These are phyloP conservation scores for Mastigias papua DNA, from an alignment of 30 jellyfish, hydroid and myxozoan genomes.

Conservation along the genomic window DNA sequence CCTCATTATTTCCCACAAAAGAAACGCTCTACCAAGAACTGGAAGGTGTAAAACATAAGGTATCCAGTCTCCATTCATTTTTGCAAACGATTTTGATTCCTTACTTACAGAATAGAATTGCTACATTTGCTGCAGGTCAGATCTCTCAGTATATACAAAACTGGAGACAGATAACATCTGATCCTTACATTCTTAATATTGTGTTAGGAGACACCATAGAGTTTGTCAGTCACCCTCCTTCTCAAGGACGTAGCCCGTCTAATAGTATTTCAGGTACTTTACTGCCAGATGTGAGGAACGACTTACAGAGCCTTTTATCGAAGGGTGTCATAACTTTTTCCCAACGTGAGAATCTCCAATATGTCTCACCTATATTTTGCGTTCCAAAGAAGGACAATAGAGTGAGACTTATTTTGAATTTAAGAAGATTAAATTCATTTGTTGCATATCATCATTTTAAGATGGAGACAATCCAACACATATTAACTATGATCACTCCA, in stretches of 20 bases:
- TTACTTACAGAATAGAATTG: not conserved
- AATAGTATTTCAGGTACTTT: not conserved
- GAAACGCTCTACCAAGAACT: not conserved
- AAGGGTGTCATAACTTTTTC: not conserved
- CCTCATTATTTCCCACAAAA: not conserved
- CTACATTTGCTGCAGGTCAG: constrained; percentile 12
- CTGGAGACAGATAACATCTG: constrained; percentile 18
- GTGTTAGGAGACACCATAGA: constrained; percentile 25
- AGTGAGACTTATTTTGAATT: constrained; percentile 35
- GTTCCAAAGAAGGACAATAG: constrained; percentile 56
- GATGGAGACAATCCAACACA: constrained; percentile 48
- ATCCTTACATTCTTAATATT: constrained; percentile 3
- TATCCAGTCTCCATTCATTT: too few species aligned
- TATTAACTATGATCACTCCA: constrained; percentile 30
- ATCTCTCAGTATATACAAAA: not conserved
- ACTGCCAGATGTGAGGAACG: not conserved
- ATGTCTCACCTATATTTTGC: constrained; percentile 52
- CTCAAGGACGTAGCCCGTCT: not conserved
- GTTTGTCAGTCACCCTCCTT: not conserved
- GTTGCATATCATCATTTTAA: constrained; percentile 61
- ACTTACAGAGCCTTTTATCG: not conserved
- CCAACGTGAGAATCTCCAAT: not conserved
- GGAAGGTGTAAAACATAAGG: not conserved
- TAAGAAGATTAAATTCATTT: constrained; percentile 18
- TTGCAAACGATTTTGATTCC: not conserved